Conservation (phyloP, 1,140 invertebrate genomes). For the Microplitis mediator region DNA sequence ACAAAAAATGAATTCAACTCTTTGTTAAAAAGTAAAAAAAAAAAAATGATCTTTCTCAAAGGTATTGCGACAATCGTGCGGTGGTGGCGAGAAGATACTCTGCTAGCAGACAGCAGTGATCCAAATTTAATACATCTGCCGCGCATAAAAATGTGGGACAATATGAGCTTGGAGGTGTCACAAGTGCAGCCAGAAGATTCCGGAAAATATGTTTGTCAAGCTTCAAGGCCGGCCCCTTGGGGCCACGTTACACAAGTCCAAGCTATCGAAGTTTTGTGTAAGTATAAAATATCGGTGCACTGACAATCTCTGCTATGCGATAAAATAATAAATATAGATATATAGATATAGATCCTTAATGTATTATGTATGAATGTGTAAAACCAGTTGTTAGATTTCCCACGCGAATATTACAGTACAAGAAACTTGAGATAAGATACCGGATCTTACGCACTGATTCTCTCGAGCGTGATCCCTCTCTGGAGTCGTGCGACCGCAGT, state of each 20-base stretch:
- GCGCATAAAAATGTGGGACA: slow-evolving; percentile 69
- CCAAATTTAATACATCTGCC: slow-evolving; percentile 57
- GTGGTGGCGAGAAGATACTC: slow-evolving; percentile 68
- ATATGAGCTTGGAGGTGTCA: slow-evolving; percentile 73
- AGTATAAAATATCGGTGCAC: slow-evolving; percentile 47
- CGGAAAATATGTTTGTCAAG: slow-evolving; percentile 76
- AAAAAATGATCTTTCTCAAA: slow-evolving; percentile 18
- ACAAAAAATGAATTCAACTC: not conserved
- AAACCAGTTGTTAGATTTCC: not conserved
- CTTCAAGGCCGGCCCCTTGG: slow-evolving; percentile 66
- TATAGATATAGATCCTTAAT: not conserved
- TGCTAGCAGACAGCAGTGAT: slow-evolving; percentile 70
- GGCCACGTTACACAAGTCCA: slow-evolving; percentile 71
- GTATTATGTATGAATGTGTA: not conserved
- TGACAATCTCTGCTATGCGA: not conserved
- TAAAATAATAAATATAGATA: not conserved
- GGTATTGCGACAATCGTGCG: slow-evolving; percentile 52
- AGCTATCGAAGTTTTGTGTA: slow-evolving; percentile 78
- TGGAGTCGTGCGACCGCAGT: not conserved
- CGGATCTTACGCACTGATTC: slow-evolving; percentile 14
- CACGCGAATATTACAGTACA: not conserved
- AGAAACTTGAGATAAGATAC: slow-evolving; percentile 10
- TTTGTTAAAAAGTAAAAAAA: not conserved
- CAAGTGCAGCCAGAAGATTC: slow-evolving; percentile 68
- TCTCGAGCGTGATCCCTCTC: not conserved